Base-by-base conservation (phyloP, 2,888 invertebrate genomes). In the Drosophila hawaiiensis region DNA sequence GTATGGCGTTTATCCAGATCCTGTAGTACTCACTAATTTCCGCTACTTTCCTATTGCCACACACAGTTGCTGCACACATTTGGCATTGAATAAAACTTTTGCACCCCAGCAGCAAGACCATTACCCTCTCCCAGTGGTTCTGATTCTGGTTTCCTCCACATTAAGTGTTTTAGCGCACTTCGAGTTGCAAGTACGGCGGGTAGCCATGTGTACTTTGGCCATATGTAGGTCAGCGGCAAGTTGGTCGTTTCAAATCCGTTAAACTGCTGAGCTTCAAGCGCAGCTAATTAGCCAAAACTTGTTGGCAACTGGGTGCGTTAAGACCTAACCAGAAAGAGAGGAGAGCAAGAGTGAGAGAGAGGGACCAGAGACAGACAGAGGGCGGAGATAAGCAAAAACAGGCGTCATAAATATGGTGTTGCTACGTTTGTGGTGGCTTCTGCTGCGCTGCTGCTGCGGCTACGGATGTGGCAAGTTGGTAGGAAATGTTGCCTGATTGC, bases 201-300 rank as follows among this genome's bases (percentile, higher is more conserved):
- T 41, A 14, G 14, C 29, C 55, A 39, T 28, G 28, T 39, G 28
- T 12, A 55, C 12, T 28, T 50, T 10, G 50, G 37, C 9, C 39
- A 50, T 64, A 79, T 80, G 81, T 79, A 73, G 78, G 81, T 80
- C 81, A 79, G 76, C 71, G 62, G 25, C 37, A 76, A 64, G 55
- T 68, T 68, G 64, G 31, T 37, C 64, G 28, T 53, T 37, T 33
- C 47, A 58, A 78, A 76, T 78, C 80, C 76, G 71, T 66, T 71
- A 58, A 71, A 73, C 52, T 59, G 67, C 63, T 69, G 69, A 71
- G 82, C 70, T 81, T 68, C 82, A 58, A 73, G 83, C 83, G 73
- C 83, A 82, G 71, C 85, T 81, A 81, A 85, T 85, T 83, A 83
- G 83, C 83, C 73, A 85, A 56, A 80, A 76, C 80, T 82, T 79